A percentile compares a stretch with the other conserved stretches of the same genome.
phyloP scores from a whole-genome alignment of 2,797 vertebrate species.

The Thripadectes ignobilis region DNA sequence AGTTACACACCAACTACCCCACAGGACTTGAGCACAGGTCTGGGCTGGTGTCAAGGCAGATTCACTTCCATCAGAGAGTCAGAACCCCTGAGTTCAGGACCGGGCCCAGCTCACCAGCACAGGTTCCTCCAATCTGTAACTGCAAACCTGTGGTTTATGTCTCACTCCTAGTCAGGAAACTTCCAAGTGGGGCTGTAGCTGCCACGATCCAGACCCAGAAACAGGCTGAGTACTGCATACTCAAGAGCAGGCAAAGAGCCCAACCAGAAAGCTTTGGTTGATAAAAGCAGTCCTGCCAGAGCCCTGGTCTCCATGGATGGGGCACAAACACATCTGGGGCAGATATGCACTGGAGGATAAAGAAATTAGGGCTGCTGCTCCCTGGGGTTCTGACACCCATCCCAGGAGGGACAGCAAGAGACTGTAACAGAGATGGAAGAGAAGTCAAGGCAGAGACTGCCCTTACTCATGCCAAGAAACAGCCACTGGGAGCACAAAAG shows the following conservation, averaged over 20 bases:
- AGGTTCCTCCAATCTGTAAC: fast-evolving
- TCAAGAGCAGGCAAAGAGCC: neutral
- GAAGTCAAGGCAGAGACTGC: neutral
- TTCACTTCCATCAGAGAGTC: neutral
- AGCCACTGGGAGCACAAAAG: neutral
- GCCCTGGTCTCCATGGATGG: neutral
- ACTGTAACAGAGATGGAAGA: neutral
- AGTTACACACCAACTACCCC: neutral
- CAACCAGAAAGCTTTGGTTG: too few relatives aligned
- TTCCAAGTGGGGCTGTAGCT: neutral
- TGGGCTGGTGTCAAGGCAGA: neutral
- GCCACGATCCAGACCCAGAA: neutral
- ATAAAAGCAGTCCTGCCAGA: neutral
- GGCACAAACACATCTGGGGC: neutral
- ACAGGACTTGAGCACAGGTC: fast-evolving
- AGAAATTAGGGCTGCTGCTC: neutral
- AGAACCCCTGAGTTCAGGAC: neutral
- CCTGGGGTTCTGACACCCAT: too few relatives aligned
- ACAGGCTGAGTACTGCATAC: neutral
- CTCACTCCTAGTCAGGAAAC: neutral
- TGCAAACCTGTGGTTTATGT: fast-evolving
- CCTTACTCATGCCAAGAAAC: neutral
- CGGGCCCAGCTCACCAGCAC: neutral
- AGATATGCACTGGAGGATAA: neutral
- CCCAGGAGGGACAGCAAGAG: neutral